Conservation (phyloP, 2,113 vertebrate species). For the Percopsis transmontana region DNA sequence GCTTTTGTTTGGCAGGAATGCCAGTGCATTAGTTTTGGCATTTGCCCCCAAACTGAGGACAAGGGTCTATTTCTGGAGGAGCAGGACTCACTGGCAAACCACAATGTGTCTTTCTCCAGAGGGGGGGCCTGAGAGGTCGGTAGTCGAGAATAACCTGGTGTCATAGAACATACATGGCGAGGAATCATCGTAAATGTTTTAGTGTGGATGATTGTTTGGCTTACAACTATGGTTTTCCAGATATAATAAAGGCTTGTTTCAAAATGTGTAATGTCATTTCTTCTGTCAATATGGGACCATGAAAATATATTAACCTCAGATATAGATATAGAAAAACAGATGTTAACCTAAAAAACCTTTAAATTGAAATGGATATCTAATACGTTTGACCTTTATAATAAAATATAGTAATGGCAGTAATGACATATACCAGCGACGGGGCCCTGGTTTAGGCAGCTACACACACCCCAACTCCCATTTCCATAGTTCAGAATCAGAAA, state of each 20-base stretch:
- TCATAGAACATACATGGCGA: neutral
- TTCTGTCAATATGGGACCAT: too few relatives aligned
- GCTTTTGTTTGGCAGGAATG: constrained; percentile 58
- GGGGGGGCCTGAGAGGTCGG: constrained; percentile 32
- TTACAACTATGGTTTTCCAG: neutral
- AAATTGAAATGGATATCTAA: too few relatives aligned
- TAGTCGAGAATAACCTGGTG: constrained; percentile 41
- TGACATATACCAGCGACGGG: constrained; percentile 9
- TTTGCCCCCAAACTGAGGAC: constrained; percentile 44
- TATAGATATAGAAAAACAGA: too few relatives aligned
- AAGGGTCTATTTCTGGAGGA: constrained; percentile 48
- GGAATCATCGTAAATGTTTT: neutral
- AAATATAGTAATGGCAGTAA: neutral
- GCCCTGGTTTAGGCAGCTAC: neutral
- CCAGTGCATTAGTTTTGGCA: constrained; percentile 40
- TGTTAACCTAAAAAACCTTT: too few relatives aligned
- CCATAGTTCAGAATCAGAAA: constrained; percentile 32
- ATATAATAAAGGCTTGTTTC: neutral
- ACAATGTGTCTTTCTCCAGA: constrained; percentile 27
- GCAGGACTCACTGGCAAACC: constrained; percentile 23
- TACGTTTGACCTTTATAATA: too few relatives aligned
- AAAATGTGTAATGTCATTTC: neutral
- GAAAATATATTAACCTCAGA: too few relatives aligned
- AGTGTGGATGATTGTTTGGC: neutral
- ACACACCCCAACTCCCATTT: constrained; percentile 5